Evolutionary conservation across 2,797 vertebrate genomes (phyloP).

Genomic region (Parotocinclus haroldoi): DNA sequence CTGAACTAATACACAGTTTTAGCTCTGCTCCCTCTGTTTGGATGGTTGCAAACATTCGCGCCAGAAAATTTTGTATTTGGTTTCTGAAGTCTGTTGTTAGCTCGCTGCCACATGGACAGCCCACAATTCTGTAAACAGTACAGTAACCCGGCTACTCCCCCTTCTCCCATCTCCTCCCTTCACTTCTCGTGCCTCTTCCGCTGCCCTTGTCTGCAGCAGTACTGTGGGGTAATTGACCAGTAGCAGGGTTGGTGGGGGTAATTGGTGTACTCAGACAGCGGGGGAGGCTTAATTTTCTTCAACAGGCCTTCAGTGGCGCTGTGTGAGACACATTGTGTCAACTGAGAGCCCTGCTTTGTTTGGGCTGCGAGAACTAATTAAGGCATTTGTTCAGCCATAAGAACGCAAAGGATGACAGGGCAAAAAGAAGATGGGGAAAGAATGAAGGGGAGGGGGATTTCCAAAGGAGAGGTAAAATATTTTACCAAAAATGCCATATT

Average conservation of each 20-base stretch:
- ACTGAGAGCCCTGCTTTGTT: slow-evolving; percentile 73
- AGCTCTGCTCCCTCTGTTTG: slow-evolving; percentile 24
- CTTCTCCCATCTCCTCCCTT: slow-evolving; percentile 52
- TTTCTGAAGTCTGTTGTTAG: slow-evolving; percentile 63
- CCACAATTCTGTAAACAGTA: slow-evolving; percentile 66
- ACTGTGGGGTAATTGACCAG: slow-evolving; percentile 48
- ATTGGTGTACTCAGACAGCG: slow-evolving; percentile 69
- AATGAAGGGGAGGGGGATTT: slow-evolving; percentile 1
- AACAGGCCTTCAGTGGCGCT: slow-evolving; percentile 68
- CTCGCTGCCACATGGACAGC: slow-evolving; percentile 59
- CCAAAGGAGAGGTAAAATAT: not conserved
- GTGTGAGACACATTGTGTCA: slow-evolving; percentile 79
- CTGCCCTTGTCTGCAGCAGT: slow-evolving; percentile 34
- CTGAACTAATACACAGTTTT: not conserved
- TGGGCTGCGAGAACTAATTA: slow-evolving; percentile 72
- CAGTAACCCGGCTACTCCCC: slow-evolving; percentile 52
- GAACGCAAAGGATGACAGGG: slow-evolving; percentile 38
- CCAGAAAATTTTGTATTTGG: slow-evolving; percentile 49
- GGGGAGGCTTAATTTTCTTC: slow-evolving; percentile 74
- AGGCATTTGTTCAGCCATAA: slow-evolving; percentile 66
- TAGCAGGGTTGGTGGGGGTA: slow-evolving; percentile 66
- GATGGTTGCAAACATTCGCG: slow-evolving; percentile 33
- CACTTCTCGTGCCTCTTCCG: slow-evolving; percentile 55
- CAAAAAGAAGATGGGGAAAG: slow-evolving; percentile 16
- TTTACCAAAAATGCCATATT: too few species aligned